Percentiles rank a stretch among this genome's conserved stretches.
These are phyloP conservation scores for Galaxea fascicularis DNA, from an alignment of 92 coral and sea anemone genomes.

Conservation along the genomic window DNA sequence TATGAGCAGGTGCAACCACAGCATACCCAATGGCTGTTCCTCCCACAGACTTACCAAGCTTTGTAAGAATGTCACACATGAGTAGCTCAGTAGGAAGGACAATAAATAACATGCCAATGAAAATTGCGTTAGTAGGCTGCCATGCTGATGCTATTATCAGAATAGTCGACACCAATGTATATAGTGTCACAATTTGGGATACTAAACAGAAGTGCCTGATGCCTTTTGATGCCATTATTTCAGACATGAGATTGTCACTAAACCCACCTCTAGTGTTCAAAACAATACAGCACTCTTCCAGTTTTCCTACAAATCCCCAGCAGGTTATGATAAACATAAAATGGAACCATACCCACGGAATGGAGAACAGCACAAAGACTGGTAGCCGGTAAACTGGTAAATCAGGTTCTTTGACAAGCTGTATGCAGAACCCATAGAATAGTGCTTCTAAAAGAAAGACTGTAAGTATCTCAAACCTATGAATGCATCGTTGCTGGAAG, in stretches of 20 bases:
- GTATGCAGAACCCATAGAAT: conserved; percentile 73
- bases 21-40: conserved; percentile 99
- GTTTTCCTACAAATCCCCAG: conserved; percentile 95
- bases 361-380: conserved; percentile 72
- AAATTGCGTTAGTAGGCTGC: conserved; percentile 87
- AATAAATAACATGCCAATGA: conserved; percentile 80
- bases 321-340: conserved; percentile 87
- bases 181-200: conserved; percentile 86
- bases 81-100: conserved; percentile 90
- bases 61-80: conserved; percentile 86
- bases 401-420: conserved; percentile 71
- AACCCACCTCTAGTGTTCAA: conserved; percentile 81
- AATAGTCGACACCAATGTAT: conserved; percentile 82
- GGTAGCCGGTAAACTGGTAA: conserved; percentile 83
- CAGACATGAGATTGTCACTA: conserved; percentile 87
- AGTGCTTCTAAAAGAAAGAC: conserved; percentile 59
- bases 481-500: conserved; percentile 80
- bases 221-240: conserved; percentile 94
- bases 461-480: conserved; percentile 71
- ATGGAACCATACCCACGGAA: conserved; percentile 89
- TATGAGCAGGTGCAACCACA: conserved; percentile 90
- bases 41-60: conserved; percentile 94
- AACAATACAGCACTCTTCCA: conserved; percentile 89
- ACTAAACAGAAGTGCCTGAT: conserved; percentile 94
- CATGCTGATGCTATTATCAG: conserved; percentile 80